Evolutionary conservation across 2,113 vertebrate species (phyloP).

Genomic region (Elephas maximus): DNA sequence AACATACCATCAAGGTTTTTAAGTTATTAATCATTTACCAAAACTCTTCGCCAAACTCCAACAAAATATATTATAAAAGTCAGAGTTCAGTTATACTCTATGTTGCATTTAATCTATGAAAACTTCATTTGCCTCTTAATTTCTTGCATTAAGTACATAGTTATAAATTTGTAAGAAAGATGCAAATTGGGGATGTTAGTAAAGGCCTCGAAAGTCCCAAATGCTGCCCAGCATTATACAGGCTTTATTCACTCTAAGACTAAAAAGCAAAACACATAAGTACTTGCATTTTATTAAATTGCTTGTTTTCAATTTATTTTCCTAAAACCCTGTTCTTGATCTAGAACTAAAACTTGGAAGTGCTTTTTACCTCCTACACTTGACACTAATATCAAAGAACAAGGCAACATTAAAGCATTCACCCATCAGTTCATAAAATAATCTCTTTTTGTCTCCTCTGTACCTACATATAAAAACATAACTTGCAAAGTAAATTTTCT

Average conservation of each 20-base stretch:
- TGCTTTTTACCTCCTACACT: neutral
- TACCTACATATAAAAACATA: conserved; percentile 22
- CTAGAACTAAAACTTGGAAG: neutral
- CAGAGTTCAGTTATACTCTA: neutral
- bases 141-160: conserved; percentile 14
- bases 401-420: conserved; percentile 20
- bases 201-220: conserved; percentile 10
- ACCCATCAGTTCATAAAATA: neutral
- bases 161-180: conserved; percentile 7
- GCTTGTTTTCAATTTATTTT: conserved; percentile 40
- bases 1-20: neutral
- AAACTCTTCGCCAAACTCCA: neutral
- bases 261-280: neutral
- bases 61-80: conserved; percentile 16
- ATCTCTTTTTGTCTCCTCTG: neutral
- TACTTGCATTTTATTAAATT: conserved; percentile 46
- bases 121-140: neutral
- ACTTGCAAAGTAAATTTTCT: conserved; percentile 9
- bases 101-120: conserved; percentile 16
- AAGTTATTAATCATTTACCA: neutral
- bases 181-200: neutral
- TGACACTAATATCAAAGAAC: neutral
- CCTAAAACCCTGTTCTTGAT: conserved; percentile 2
- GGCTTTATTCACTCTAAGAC: neutral
- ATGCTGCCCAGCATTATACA: neutral